Base-by-base conservation (phyloP, 2,888 invertebrate species). In the Chesias legatella region DNA sequence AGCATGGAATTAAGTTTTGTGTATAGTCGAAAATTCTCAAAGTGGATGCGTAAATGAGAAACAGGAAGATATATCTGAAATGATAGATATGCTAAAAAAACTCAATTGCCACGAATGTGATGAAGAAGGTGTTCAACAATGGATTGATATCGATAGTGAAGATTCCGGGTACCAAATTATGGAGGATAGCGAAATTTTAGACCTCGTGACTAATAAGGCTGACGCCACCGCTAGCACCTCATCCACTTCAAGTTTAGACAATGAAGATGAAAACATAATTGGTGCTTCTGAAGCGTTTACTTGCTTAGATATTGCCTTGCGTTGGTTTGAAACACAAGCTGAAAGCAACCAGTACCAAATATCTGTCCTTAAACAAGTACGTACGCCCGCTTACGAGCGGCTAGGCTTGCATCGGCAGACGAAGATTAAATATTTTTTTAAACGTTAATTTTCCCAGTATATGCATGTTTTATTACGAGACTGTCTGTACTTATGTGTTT, bases 241-340 rank as follows among this genome's bases (percentile, higher is more conserved):
- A 27, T 27, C 38, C n/a, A 28, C 42, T 34, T 25, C 38, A 34
- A 42, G 38, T 38, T 41, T 31, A 41, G 38, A 36, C n/a, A n/a
- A n/a, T 41, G 40, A 45, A 44, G 45, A 45, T 33, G 45, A 45
- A 40, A 36, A 47, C 26, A 36, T 43, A 43, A 17, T 27, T 10
- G 27, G 27, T 27, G 10, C 27, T 27, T 27, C 10, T 41, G 30
- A 43, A 39, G 39, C 47, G 36, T 48, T 47, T 53, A 45, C 33
- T 48, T 45, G 43, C 42, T 47, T 49, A 43, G 40, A 47, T 33
- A 41, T 31, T 37, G 46, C 46, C 41, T 43, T 51, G 46, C 41
- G 43, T 27, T 52, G 50, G 45, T 46, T 53, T 50, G 43, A 50
- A 50, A 50, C 45, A 46, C 53, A 53, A 30, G 41, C 48, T 24